These are phyloP conservation scores for Nysson spinosus DNA, from an alignment of 2,888 invertebrate species.

Conservation along the genomic window DNA sequence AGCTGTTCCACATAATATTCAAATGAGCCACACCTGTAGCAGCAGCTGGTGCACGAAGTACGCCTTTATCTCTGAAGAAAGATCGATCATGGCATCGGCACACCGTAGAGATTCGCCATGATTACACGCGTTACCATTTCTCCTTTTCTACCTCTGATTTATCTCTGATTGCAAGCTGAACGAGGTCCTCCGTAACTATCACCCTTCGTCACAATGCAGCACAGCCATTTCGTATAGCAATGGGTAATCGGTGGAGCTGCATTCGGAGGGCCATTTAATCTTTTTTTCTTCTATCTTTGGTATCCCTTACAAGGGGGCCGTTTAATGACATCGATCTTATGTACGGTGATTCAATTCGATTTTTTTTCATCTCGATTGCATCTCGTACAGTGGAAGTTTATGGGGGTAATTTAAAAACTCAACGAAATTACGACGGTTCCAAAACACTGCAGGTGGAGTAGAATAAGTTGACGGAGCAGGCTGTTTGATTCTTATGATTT, in stretches of 20 bases:
- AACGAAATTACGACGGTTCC: conserved; percentile 17
- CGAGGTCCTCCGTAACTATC: conserved; percentile 27
- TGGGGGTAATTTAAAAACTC: conserved; percentile 14
- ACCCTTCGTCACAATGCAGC: conserved; percentile 26
- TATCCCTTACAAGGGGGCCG: conserved; percentile 23
- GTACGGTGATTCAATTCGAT: conserved; percentile 15
- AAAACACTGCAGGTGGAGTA: too few relatives aligned
- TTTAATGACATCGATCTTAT: conserved; percentile 24
- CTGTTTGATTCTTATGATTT: too few relatives aligned
- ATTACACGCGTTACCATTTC: conserved; percentile 42
- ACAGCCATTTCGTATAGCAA: conserved; percentile 28
- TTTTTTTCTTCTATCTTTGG: conserved; percentile 13
- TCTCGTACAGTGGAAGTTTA: conserved; percentile 1
- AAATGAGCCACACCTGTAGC: conserved; percentile 58
- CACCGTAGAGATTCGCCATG: conserved; percentile 43
- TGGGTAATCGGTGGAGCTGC: conserved; percentile 21
- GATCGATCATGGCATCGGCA: conserved; percentile 47
- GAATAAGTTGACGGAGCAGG: too few relatives aligned
- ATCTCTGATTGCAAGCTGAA: conserved; percentile 40
- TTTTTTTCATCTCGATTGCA: conserved; percentile 14
- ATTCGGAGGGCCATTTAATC: conserved; percentile 27
- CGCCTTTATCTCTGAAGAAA: conserved; percentile 29
- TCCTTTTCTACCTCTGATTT: conserved; percentile 41
- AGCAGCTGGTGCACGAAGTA: conserved; percentile 24
- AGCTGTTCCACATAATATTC: conserved; percentile 55